Conservation (phyloP, 2,113 vertebrate genomes). For the Noturus placidus region DNA sequence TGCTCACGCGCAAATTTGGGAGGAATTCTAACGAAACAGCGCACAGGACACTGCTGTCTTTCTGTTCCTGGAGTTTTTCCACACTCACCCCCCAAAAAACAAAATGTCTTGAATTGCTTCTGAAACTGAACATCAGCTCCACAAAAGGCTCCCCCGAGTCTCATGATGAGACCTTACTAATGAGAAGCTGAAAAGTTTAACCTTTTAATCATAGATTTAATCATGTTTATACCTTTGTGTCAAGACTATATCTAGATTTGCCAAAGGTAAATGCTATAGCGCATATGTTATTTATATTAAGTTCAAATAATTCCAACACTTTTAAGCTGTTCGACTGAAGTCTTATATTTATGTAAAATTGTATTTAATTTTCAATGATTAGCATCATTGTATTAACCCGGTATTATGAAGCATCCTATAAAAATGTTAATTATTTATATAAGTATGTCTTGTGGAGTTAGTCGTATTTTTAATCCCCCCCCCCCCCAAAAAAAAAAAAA, state of each 20-base stretch:
- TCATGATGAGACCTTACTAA: not conserved
- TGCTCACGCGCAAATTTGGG: not conserved
- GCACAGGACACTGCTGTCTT: not conserved
- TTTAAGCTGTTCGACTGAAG: conserved; percentile 68
- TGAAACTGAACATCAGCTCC: conserved; percentile 66
- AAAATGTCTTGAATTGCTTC: conserved; percentile 19
- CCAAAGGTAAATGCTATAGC: conserved; percentile 67
- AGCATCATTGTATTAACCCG: conserved; percentile 59
- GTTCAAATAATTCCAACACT: conserved; percentile 64
- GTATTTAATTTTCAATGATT: conserved; percentile 68
- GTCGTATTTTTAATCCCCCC: conserved; percentile 30
- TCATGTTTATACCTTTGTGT: conserved; percentile 68
- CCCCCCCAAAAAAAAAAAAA: too few species aligned
- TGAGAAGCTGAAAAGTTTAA: not conserved
- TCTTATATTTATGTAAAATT: conserved; percentile 75
- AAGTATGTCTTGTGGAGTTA: conserved; percentile 52
- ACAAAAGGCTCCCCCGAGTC: not conserved
- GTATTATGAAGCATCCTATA: conserved; percentile 55
- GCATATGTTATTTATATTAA: conserved; percentile 72
- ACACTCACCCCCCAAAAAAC: not conserved
- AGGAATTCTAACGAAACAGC: not conserved
- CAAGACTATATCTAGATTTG: conserved; percentile 68
- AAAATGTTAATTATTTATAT: conserved; percentile 63
- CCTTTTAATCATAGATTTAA: not conserved
- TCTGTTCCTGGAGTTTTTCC: not conserved